These are phyloP conservation scores for Orthosia gothica DNA, from an alignment of 2,888 invertebrate species.

Conservation along the genomic window DNA sequence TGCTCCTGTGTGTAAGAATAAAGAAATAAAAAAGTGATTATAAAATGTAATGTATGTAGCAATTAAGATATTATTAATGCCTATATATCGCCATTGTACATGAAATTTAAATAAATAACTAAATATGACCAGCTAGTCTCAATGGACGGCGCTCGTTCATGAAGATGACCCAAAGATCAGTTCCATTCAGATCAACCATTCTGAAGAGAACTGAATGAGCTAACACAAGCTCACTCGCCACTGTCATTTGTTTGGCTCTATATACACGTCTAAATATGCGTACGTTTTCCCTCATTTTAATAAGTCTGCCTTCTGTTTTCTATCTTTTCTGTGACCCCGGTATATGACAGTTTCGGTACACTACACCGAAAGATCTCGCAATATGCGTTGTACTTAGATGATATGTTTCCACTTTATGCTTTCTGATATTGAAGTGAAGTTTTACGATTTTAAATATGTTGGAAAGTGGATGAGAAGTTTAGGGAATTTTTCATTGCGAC, in stretches of 20 bases:
- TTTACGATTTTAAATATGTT: conserved; percentile 41
- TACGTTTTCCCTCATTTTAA: not conserved
- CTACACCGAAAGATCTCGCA: conserved; percentile 45
- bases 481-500: conserved; percentile 13
- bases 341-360: conserved; percentile 47
- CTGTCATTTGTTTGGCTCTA: not conserved
- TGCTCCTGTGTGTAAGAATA: too few relatives aligned
- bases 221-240: too few relatives aligned
- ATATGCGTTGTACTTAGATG: conserved; percentile 46
- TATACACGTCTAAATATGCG: not conserved
- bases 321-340: conserved; percentile 9
- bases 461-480: conserved; percentile 34
- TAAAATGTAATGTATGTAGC: too few relatives aligned
- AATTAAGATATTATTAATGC: too few relatives aligned
- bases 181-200: too few relatives aligned
- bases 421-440: conserved; percentile 51
- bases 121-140: too few relatives aligned
- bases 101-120: too few relatives aligned
- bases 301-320: not conserved
- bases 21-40: too few relatives aligned
- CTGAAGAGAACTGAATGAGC: too few relatives aligned
- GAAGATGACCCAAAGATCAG: too few relatives aligned
- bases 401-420: conserved; percentile 42
- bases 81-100: too few relatives aligned
- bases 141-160: too few relatives aligned